Evolutionary conservation across 2,113 vertebrate species (phyloP).

Genomic region (Pardalotus punctatus): DNA sequence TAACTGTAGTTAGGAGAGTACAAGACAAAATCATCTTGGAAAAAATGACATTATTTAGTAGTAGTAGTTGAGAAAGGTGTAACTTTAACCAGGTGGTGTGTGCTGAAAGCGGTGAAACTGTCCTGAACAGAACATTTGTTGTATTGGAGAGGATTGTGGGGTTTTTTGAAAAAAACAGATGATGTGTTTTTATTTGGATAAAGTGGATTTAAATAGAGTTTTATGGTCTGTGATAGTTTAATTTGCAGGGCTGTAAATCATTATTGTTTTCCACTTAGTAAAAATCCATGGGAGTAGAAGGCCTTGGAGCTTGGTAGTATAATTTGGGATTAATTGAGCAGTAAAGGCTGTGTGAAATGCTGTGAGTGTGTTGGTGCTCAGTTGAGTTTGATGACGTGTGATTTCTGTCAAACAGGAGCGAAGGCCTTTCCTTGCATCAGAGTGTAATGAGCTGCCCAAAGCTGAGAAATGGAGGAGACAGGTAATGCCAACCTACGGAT

Average conservation of each 20-base stretch:
- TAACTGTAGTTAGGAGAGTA: not conserved
- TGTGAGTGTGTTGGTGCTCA: not conserved
- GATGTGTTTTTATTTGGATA: not conserved
- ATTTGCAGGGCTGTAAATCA: not conserved
- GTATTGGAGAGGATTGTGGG: not conserved
- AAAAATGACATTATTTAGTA: not conserved
- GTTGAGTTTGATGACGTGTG: not conserved
- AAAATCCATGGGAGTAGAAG: not conserved
- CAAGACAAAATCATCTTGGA: not conserved
- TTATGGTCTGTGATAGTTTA: not conserved
- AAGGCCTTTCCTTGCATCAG: slow-evolving; percentile 93
- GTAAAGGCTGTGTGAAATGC: not conserved
- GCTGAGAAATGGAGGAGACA: slow-evolving; percentile 97
- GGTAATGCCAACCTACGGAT: slow-evolving; percentile 60
- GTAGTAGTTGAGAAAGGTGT: not conserved
- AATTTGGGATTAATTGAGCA: not conserved
- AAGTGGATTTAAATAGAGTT: not conserved
- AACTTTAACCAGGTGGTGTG: not conserved
- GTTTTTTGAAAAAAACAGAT: not conserved
- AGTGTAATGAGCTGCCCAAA: slow-evolving; percentile 93
- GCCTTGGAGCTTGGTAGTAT: not conserved
- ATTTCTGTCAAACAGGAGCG: slow-evolving; percentile 78
- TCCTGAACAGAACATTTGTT: rapidly evolving
- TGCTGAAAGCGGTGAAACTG: not conserved
- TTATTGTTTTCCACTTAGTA: not conserved